phyloP scores from a whole-genome alignment of 53 echinoderm and acorn worm species.

The Apostichopus leukothele region DNA sequence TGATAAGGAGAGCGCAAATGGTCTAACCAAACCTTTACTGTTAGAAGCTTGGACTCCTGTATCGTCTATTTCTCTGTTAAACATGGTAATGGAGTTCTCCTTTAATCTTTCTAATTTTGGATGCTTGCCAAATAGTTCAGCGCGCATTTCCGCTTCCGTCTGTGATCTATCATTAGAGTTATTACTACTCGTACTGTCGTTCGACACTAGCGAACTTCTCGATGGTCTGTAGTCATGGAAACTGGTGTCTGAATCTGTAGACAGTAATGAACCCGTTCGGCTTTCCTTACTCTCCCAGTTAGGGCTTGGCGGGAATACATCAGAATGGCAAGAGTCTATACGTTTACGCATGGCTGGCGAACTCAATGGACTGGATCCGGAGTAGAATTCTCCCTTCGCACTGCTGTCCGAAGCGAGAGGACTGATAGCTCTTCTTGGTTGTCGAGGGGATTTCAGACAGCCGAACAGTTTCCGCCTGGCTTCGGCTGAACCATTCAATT shows the following conservation, averaged over 20 bases:
- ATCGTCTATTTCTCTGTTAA: slow-evolving; percentile 20
- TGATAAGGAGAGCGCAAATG: slow-evolving; percentile 85
- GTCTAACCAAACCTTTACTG: slow-evolving; percentile 47
- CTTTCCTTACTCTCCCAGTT: slow-evolving; percentile 51
- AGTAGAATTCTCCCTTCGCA: neutral
- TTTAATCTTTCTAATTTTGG: slow-evolving; percentile 64
- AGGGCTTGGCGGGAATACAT: slow-evolving; percentile 64
- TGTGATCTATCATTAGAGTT: slow-evolving; percentile 49
- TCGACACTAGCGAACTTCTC: slow-evolving; percentile 60
- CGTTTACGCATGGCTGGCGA: slow-evolving; percentile 19
- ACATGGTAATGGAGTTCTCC: slow-evolving; percentile 45
- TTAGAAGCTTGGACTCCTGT: slow-evolving; percentile 49
- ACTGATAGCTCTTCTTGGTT: slow-evolving; percentile 53
- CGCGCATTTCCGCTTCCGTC: slow-evolving; percentile 90
- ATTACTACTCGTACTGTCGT: slow-evolving; percentile 45
- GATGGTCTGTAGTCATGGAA: slow-evolving; percentile 55
- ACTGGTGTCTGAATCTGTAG: slow-evolving; percentile 48
- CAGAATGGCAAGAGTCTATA: slow-evolving; percentile 77
- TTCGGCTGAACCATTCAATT: slow-evolving; percentile 72
- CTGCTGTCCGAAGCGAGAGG: slow-evolving; percentile 19
- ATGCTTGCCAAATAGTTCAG: slow-evolving; percentile 82
- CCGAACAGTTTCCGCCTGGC: slow-evolving; percentile 77
- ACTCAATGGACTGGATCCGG: slow-evolving; percentile 13
- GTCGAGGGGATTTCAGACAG: slow-evolving; percentile 78
- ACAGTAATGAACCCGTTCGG: slow-evolving; percentile 43